Evolutionary conservation across 2,797 vertebrate species (phyloP).

Genomic region (Myiotriccus ornatus): DNA sequence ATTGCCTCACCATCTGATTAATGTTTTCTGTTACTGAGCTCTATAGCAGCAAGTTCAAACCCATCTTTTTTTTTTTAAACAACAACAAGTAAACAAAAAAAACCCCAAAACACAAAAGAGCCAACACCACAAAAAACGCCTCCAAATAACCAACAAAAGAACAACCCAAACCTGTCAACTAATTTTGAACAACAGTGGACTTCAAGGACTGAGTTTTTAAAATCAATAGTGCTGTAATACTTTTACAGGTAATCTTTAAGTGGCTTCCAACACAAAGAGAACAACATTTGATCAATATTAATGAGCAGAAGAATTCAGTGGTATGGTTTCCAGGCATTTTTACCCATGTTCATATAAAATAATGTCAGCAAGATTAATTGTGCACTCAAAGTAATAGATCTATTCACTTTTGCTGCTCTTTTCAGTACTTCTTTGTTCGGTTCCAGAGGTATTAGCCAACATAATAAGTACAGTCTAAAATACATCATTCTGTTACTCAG

Average conservation of each 20-base stretch:
- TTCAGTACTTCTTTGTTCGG: neutral
- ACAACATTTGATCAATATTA: slow-evolving; percentile 76
- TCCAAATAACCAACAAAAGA: neutral
- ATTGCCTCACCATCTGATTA: slow-evolving; percentile 6
- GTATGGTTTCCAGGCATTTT: slow-evolving; percentile 73
- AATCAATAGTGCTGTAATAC: slow-evolving; percentile 66
- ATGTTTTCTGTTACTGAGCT: neutral
- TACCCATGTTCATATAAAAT: slow-evolving; percentile 71
- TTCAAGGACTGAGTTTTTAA: slow-evolving; percentile 7
- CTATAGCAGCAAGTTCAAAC: neutral
- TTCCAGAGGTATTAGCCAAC: slow-evolving; percentile 2
- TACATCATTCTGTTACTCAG: neutral
- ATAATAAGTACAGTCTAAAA: neutral
- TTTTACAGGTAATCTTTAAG: slow-evolving; percentile 72
- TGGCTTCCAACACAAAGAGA: slow-evolving; percentile 68
- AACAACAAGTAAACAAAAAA: neutral
- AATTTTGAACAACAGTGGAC: slow-evolving; percentile 23
- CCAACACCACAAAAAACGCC: rapidly evolving
- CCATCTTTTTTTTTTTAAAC: neutral
- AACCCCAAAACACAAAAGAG: neutral
- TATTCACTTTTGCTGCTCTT: slow-evolving; percentile 68
- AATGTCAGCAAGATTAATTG: slow-evolving; percentile 80
- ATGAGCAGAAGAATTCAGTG: slow-evolving; percentile 71
- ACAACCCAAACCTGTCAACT: neutral
- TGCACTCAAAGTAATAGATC: slow-evolving; percentile 68